Percentiles rank a stretch among this genome's conserved stretches.
phyloP scores from a whole-genome alignment of 2,888 invertebrate genomes.

The Gastrophysa polygoni region DNA sequence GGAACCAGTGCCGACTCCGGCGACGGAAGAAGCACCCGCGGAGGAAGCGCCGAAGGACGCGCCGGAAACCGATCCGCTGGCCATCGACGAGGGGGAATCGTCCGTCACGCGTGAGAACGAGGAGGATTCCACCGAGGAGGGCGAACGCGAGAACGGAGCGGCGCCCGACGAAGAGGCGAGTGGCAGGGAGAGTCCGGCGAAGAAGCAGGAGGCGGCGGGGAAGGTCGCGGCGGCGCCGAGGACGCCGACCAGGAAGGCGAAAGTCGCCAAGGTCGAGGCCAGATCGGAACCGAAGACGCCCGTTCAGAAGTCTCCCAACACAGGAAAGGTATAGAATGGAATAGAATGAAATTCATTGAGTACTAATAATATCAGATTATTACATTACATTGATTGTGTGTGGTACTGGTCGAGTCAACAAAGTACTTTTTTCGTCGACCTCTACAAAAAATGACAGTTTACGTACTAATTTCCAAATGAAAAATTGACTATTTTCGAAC shows the following conservation, averaged over 20 bases:
- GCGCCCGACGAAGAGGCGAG: conserved; percentile 12
- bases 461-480: too few species aligned
- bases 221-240: conserved; percentile 65
- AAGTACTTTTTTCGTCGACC: too few species aligned
- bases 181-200: conserved; percentile 48
- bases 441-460: too few species aligned
- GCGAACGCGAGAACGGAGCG: background rate
- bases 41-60: conserved; percentile 4
- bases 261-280: conserved; percentile 55
- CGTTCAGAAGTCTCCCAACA: conserved; percentile 53
- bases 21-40: background rate
- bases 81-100: conserved; percentile 14
- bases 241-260: conserved; percentile 61
- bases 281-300: conserved; percentile 46
- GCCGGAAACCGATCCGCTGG: background rate
- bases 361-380: too few species aligned
- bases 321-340: conserved; percentile 36
- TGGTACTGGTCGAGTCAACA: too few species aligned
- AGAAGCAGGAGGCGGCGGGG: conserved; percentile 55
- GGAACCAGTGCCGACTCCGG: background rate
- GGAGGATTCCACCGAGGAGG: too few species aligned
- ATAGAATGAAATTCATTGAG: too few species aligned
- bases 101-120: too few species aligned
- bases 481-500: too few species aligned
- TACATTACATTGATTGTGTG: too few species aligned